Base-by-base conservation (phyloP, 2,113 vertebrate genomes). In the Jaculus jaculus region DNA sequence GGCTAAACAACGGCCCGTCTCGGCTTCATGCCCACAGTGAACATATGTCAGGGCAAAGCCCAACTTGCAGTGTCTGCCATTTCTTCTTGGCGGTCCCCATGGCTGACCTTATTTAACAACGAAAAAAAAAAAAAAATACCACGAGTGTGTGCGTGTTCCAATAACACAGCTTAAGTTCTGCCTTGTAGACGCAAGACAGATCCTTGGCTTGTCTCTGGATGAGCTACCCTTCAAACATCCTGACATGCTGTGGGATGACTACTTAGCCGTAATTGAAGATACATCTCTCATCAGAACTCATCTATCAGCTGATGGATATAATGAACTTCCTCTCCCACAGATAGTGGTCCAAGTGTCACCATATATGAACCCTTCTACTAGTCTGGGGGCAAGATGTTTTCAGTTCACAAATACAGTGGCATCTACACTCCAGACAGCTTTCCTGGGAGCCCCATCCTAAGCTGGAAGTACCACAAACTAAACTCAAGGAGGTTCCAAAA, bases 21-120 rank as follows among this genome's bases (percentile, higher is more conserved):
- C 91, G 97, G 98, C 98, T 96, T 90, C 0, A 0, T 95, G 97
- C 98, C 98, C 95, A 1, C 60, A 71, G 84, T 30, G 95, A 97
- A 95, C 63, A 73, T 89, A 88, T 39, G 58, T 47, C 87, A 47
- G 94, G 87, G 89, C 72, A 73, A 72, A 97, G 96, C 93, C 97
- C 86, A 85, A 92, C 95, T 1, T 24, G 92, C 93, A 92, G 66
- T 6, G 84, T 96, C 97, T 98, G 97, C 96, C 91, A 93, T 60
- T 39, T 6, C 94, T 97, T 97, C 95, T 96, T 69, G 89, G 89
- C 26, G 10, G 96, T 96, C 85, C 16, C 74, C 1, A 93, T 12
- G 18, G 96, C 92, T 61, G 63, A 94, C 24, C 12, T 5, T 17
- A 37, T 68, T 7, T 75, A 30, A n/a, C n/a, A n/a, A n/a, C n/a